Percentiles rank a stretch among this genome's conserved stretches.
phyloP scores from a whole-genome alignment of 2,113 vertebrate genomes.

The Cromileptes altivelis region DNA sequence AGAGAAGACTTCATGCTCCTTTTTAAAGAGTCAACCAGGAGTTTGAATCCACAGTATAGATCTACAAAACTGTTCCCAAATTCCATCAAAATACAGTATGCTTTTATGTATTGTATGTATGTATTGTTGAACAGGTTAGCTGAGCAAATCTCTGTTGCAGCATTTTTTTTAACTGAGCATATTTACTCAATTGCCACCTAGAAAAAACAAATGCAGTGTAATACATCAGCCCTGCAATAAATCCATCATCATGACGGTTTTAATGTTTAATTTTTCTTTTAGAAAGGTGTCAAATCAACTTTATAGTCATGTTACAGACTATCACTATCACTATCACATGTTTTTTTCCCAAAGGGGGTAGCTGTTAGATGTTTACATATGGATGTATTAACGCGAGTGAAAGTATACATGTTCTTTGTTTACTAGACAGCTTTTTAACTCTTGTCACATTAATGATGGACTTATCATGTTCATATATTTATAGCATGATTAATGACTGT shows the following conservation, averaged over 20 bases:
- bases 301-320: background rate
- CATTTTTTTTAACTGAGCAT: background rate
- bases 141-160: background rate
- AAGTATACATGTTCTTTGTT: conserved; percentile 20
- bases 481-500: conserved; percentile 60
- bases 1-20: background rate
- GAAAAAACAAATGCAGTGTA: background rate
- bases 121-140: background rate
- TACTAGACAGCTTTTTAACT: conserved; percentile 23
- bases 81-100: background rate
- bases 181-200: no score
- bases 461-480: conserved; percentile 37
- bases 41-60: background rate
- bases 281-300: background rate
- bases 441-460: conserved; percentile 49
- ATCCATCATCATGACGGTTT: background rate
- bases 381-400: background rate
- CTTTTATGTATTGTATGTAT: background rate
- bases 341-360: background rate
- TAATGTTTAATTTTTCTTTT: background rate
- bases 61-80: background rate
- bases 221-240: background rate
- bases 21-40: background rate
- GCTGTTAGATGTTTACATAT: background rate
- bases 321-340: no score